Evolutionary conservation across 2,888 invertebrate genomes (phyloP).

Genomic region (Trachelus stipa): DNA sequence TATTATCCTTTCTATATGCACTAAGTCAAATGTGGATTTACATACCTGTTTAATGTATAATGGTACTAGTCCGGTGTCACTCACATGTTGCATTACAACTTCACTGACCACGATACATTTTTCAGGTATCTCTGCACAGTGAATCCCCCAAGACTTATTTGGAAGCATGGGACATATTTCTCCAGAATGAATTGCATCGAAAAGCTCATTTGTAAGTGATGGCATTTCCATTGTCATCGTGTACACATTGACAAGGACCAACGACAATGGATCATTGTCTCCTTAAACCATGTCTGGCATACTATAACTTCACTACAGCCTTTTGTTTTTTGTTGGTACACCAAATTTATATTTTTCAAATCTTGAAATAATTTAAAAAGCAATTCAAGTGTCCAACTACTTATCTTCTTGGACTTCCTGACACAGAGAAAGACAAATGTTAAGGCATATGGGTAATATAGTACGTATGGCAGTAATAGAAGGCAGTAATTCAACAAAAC

Average conservation of each 20-base stretch:
- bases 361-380: background rate
- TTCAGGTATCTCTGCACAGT: constrained; percentile 34
- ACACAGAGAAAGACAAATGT: background rate
- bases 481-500: background rate
- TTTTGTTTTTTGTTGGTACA: background rate
- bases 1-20: background rate
- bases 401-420: background rate
- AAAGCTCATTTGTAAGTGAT: background rate
- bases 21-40: background rate
- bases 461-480: too few species aligned
- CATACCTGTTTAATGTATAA: constrained; percentile 41
- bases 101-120: constrained; percentile 40
- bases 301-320: background rate
- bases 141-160: constrained; percentile 41
- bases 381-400: background rate
- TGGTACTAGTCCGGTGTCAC: constrained; percentile 31
- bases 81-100: constrained; percentile 28
- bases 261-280: background rate
- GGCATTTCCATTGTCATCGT: constrained; percentile 4
- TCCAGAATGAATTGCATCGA: constrained; percentile 26
- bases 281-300: background rate
- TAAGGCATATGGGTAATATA: background rate
- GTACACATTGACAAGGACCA: background rate
- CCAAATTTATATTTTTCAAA: background rate
- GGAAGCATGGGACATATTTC: constrained; percentile 37